Conservation (phyloP, 2,113 vertebrate species). For the Ptilorrhoa leucosticta region DNA sequence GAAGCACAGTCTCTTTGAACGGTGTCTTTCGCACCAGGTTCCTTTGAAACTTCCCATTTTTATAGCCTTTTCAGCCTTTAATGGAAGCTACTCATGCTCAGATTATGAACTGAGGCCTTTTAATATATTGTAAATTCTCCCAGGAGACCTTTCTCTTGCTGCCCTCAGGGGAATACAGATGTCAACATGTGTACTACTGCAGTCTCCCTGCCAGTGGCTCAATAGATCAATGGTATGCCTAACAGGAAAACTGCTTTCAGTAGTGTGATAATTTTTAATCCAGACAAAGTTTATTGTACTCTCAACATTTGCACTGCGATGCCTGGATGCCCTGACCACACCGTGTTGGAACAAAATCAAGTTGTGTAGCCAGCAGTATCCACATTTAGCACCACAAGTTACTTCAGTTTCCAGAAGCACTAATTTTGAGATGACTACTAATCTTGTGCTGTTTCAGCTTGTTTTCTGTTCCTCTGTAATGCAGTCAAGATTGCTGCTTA, state of each 20-base stretch:
- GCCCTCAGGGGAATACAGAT: neutral
- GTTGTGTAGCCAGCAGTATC: neutral
- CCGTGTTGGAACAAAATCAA: neutral
- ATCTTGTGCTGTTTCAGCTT: neutral
- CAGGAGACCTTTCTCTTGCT: neutral
- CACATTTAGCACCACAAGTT: neutral
- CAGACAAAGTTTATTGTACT: neutral
- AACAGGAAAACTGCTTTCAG: neutral
- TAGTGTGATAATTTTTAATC: neutral
- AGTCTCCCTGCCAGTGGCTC: neutral
- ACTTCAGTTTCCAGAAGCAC: neutral
- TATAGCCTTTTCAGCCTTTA: neutral
- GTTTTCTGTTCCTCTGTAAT: neutral
- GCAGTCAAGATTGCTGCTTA: neutral
- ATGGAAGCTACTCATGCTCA: neutral
- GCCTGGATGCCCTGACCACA: neutral
- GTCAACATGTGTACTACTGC: neutral
- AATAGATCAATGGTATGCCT: neutral
- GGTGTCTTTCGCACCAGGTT: rapidly evolving
- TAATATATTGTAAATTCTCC: neutral
- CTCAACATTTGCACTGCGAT: rapidly evolving
- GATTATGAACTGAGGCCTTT: neutral
- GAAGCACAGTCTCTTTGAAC: neutral
- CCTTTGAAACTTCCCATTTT: neutral
- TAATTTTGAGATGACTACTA: neutral